phyloP scores from a whole-genome alignment of 2,113 vertebrate genomes.

The Rhinolophus ferrumequinum region DNA sequence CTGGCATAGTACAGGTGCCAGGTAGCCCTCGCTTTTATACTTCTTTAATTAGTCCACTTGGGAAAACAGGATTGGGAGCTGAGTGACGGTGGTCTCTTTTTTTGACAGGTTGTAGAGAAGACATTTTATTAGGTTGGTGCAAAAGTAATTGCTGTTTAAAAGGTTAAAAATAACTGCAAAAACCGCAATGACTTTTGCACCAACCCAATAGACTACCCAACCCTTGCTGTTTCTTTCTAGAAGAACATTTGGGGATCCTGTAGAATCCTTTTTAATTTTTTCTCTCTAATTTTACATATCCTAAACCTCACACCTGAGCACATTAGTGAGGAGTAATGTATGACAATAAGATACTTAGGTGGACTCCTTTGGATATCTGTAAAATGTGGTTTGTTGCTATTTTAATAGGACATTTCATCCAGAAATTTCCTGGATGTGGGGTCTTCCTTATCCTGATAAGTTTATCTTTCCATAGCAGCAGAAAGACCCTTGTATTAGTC shows the following conservation, averaged over 20 bases:
- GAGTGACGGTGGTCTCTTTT: not conserved
- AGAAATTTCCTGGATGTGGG: constrained; percentile 17
- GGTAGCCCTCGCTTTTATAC: not conserved
- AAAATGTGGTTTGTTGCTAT: constrained; percentile 38
- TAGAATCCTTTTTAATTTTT: not conserved
- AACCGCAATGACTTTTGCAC: too few species aligned
- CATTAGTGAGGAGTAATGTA: not conserved
- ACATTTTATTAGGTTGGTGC: not conserved
- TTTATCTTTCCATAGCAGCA: not conserved
- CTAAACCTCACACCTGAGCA: constrained; percentile 14
- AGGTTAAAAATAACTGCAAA: too few species aligned
- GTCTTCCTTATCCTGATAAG: constrained; percentile 21
- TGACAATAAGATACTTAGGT: constrained; percentile 15
- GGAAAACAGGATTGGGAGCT: not conserved
- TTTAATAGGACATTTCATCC: constrained; percentile 40
- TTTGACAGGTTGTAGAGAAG: not conserved
- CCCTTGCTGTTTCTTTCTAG: not conserved
- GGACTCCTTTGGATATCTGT: not conserved
- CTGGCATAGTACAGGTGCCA: not conserved
- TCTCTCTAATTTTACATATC: not conserved
- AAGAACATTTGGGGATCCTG: not conserved
- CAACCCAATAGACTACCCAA: not conserved
- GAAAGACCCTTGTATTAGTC: not conserved
- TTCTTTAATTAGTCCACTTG: not conserved
- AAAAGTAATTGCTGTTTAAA: too few species aligned